Evolutionary conservation across 53 echinoderm and acorn worm species (phyloP).

Genomic region (Holothuria scabra): DNA sequence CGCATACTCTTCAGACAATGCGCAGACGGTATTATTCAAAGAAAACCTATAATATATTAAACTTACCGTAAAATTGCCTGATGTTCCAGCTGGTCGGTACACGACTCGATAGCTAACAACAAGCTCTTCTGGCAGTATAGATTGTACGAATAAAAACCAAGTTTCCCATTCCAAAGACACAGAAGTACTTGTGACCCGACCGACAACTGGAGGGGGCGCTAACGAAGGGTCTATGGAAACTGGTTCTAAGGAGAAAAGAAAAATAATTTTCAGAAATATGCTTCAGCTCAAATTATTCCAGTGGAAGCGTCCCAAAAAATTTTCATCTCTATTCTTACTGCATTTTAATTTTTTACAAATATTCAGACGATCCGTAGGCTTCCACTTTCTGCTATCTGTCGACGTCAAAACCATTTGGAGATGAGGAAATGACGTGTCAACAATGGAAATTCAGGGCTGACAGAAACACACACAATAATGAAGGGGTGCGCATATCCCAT

Average conservation of each 20-base stretch:
- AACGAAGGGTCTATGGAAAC: neutral
- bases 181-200: neutral
- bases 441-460: no score
- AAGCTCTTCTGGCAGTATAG: neutral
- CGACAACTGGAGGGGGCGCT: neutral
- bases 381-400: no score
- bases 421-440: no score
- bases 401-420: no score
- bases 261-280: neutral
- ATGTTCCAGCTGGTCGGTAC: constrained; percentile 13
- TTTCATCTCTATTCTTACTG: no score
- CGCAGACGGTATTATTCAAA: no score
- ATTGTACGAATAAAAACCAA: neutral
- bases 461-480: no score
- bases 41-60: neutral
- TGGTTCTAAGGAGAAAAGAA: neutral
- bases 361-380: no score
- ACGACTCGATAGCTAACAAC: constrained; percentile 6
- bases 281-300: neutral
- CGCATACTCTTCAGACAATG: no score
- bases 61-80: constrained; percentile 7
- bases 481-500: no score
- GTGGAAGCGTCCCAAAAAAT: no score
- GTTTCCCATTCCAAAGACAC: constrained; percentile 12
- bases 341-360: no score